Base-by-base conservation (phyloP, 2,888 invertebrate genomes). In the Holacanthella duospinosa region DNA sequence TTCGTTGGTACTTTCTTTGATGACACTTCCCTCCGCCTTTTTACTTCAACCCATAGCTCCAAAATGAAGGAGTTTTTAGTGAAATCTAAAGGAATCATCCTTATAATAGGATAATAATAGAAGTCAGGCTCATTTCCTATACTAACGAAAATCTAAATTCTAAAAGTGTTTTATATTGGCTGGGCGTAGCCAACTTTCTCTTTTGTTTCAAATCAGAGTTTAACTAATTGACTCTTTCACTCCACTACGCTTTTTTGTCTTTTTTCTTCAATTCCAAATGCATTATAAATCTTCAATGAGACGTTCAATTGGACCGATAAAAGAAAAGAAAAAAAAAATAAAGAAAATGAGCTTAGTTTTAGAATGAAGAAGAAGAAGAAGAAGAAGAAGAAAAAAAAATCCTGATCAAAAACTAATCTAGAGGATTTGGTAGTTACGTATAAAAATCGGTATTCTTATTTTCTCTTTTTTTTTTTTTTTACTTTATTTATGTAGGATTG, bases 401-500 rank as follows among this genome's bases (percentile, higher is more conserved):
- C n/a, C n/a, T n/a, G n/a, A n/a, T n/a, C n/a, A n/a, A n/a, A n/a
- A n/a, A n/a, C n/a, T n/a, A n/a, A n/a, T n/a, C n/a, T n/a, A n/a
- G n/a, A n/a, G 36, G 36, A 36, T 36, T 36, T 36, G 9, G 36
- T 12, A 36, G 6, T 48, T n/a, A n/a, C 21, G 16, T 48, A 48
- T n/a, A 48, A 4, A 9, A 48, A n/a, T n/a, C n/a, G n/a, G n/a
- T n/a, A n/a, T 9, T 9, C 12, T 48, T n/a, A n/a, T n/a, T 48
- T 48, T 4, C 4, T 9, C 48, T 48, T 48, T 48, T 21, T n/a
- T 48, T 12, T 16, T 12, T 12, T 36, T 36, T 26, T 43, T 25
- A 21, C 29, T 59, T 24, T 43, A 29, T 29, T 48, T 54, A 48
- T 57, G 27, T 72, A 86, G 89, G 72, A 86, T 88, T 70, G 93